Percentiles rank a stretch among this genome's conserved stretches.
These are phyloP conservation scores for Heterocephalus glaber DNA, from an alignment of 2,113 vertebrate genomes.

Conservation along the genomic window DNA sequence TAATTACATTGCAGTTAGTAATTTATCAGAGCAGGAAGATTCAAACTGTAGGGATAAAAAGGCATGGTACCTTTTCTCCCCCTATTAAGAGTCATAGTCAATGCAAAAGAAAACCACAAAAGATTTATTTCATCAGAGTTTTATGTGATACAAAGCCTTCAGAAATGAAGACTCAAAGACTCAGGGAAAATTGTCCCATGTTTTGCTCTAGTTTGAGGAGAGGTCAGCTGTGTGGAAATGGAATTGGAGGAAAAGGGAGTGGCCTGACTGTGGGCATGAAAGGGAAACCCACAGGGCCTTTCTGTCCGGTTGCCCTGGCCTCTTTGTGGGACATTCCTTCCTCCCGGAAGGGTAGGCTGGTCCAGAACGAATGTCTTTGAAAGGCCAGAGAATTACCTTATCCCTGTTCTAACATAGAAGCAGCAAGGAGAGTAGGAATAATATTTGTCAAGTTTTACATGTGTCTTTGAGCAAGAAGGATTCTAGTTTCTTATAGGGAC, in stretches of 20 bases:
- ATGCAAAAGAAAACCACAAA: neutral
- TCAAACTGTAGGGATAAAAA: neutral
- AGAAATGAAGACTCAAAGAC: neutral
- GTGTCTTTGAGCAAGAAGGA: neutral
- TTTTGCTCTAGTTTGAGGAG: neutral
- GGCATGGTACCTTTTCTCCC: neutral
- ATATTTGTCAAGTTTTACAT: neutral
- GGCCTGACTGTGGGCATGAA: too few relatives aligned
- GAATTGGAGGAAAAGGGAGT: rapidly evolving
- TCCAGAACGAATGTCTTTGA: neutral
- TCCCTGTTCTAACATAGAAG: neutral
- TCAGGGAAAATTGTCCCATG: neutral
- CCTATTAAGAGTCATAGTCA: neutral
- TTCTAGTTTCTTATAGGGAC: too few relatives aligned
- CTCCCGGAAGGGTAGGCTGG: too few relatives aligned
- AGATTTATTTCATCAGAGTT: too few relatives aligned
- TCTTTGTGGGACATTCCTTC: neutral
- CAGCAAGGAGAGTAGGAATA: neutral
- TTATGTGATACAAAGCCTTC: neutral
- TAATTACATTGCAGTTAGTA: neutral
- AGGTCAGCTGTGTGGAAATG: neutral
- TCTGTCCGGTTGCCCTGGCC: neutral
- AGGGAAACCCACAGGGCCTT: neutral
- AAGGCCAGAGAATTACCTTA: neutral
- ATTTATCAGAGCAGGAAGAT: neutral